A percentile compares a stretch with the other conserved stretches of the same genome.
Evolutionary conservation across 2,888 invertebrate genomes (phyloP).

Genomic region (Ectobius pallidus): DNA sequence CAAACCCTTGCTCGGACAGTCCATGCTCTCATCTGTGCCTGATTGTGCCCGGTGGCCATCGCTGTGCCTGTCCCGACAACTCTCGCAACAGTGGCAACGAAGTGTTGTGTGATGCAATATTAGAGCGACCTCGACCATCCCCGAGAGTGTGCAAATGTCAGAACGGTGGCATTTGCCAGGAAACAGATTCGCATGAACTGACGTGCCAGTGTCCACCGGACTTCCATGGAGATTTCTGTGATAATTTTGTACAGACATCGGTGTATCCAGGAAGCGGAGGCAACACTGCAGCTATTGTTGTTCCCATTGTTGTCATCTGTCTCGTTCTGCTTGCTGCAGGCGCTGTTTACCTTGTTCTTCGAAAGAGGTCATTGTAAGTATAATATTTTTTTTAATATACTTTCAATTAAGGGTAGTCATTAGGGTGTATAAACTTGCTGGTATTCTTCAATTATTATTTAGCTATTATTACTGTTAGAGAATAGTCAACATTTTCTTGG

Average conservation of each 20-base stretch:
- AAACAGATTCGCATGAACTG: conserved; percentile 50
- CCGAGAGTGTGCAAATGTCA: conserved; percentile 84
- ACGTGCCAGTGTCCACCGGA: conserved; percentile 75
- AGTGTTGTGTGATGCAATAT: conserved; percentile 81
- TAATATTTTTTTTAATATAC: background rate
- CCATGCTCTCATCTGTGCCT: conserved; percentile 94
- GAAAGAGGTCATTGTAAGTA: conserved; percentile 86
- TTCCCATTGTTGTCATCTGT: conserved; percentile 81
- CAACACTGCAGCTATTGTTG: conserved; percentile 74
- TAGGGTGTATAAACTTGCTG: too few relatives aligned
- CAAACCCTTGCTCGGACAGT: conserved; percentile 71
- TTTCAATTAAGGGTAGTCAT: too few relatives aligned
- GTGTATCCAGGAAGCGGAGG: conserved; percentile 60
- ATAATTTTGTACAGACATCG: conserved; percentile 66
- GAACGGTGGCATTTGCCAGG: conserved; percentile 64
- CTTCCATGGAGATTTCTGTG: conserved; percentile 76
- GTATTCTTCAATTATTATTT: too few relatives aligned
- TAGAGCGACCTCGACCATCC: conserved; percentile 73
- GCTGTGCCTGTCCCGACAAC: conserved; percentile 90
- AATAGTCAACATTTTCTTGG: too few relatives aligned
- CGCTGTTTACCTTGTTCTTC: conserved; percentile 80
- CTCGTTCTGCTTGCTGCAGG: conserved; percentile 73
- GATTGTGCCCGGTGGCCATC: conserved; percentile 83
- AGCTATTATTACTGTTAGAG: too few relatives aligned
- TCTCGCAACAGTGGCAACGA: conserved; percentile 60